Evolutionary conservation across 2,113 vertebrate species (phyloP).

Genomic region (Eudyptes chrysolophus): DNA sequence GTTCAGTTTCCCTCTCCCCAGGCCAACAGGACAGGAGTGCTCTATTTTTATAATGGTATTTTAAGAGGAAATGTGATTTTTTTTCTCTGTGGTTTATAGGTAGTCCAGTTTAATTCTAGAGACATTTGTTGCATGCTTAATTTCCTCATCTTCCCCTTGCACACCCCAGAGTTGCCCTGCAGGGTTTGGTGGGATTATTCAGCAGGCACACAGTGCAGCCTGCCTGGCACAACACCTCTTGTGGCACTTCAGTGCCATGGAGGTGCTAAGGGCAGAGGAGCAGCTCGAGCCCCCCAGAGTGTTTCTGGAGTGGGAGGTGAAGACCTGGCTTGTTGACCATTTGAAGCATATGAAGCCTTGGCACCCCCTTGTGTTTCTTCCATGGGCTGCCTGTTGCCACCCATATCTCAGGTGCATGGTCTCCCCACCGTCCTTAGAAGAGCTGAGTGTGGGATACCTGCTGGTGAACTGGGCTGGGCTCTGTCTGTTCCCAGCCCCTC

Average conservation of each 20-base stretch:
- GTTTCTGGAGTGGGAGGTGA: neutral
- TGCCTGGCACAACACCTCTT: neutral
- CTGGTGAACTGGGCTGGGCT: neutral
- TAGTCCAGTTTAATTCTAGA: neutral
- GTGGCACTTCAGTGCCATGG: neutral
- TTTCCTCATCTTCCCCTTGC: neutral
- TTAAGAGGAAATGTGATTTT: constrained; percentile 18
- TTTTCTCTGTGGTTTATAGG: neutral
- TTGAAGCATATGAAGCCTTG: neutral
- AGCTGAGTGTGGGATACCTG: neutral
- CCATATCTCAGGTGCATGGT: rapidly evolving
- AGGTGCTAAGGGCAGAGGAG: neutral
- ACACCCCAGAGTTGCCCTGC: neutral
- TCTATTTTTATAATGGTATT: constrained; percentile 28
- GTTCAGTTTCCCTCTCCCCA: neutral
- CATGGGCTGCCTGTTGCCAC: neutral
- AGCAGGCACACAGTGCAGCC: neutral
- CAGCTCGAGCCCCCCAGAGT: rapidly evolving
- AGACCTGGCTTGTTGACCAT: neutral
- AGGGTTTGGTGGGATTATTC: neutral
- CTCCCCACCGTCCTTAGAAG: neutral
- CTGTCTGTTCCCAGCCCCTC: neutral
- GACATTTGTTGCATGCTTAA: neutral
- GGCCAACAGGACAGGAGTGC: neutral
- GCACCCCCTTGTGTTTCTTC: neutral